These are phyloP conservation scores for Pocota personata DNA, from an alignment of 2,888 invertebrate genomes.

Conservation along the genomic window DNA sequence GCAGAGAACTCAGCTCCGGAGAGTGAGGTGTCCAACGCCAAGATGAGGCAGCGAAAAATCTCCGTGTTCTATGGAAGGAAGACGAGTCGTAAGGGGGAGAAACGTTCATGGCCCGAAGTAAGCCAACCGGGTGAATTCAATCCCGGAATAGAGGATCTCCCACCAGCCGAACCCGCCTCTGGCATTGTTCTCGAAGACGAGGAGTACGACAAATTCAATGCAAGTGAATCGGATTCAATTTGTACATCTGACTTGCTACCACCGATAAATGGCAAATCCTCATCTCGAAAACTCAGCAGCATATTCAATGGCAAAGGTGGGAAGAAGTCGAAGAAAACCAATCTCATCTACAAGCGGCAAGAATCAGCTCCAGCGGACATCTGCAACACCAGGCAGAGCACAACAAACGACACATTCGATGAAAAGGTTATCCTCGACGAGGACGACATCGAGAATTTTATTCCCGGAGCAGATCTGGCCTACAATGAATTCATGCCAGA, in stretches of 20 bases:
- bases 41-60: slow-evolving; percentile 79
- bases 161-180: slow-evolving; percentile 44
- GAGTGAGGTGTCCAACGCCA: slow-evolving; percentile 26
- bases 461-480: slow-evolving; percentile 83
- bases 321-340: slow-evolving; percentile 74
- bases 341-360: slow-evolving; percentile 83
- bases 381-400: neutral
- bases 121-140: slow-evolving; percentile 79
- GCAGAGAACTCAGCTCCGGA: slow-evolving; percentile 44
- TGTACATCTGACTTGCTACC: slow-evolving; percentile 29
- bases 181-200: slow-evolving; percentile 53
- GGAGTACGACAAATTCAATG: slow-evolving; percentile 65
- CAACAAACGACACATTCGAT: slow-evolving; percentile 70
- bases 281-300: slow-evolving; percentile 35
- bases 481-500: slow-evolving; percentile 83
- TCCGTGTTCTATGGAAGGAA: slow-evolving; percentile 81
- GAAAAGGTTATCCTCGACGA: slow-evolving; percentile 85
- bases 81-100: slow-evolving; percentile 76
- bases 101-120: slow-evolving; percentile 83
- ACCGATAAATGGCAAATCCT: slow-evolving; percentile 21
- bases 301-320: slow-evolving; percentile 46
- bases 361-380: slow-evolving; percentile 80
- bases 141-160: slow-evolving; percentile 76
- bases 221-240: slow-evolving; percentile 64
- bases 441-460: slow-evolving; percentile 84